Percentiles rank a stretch among this genome's conserved stretches.
Conservation (phyloP, 2,797 vertebrate genomes). For the Enteromius unitaeniatus region DNA sequence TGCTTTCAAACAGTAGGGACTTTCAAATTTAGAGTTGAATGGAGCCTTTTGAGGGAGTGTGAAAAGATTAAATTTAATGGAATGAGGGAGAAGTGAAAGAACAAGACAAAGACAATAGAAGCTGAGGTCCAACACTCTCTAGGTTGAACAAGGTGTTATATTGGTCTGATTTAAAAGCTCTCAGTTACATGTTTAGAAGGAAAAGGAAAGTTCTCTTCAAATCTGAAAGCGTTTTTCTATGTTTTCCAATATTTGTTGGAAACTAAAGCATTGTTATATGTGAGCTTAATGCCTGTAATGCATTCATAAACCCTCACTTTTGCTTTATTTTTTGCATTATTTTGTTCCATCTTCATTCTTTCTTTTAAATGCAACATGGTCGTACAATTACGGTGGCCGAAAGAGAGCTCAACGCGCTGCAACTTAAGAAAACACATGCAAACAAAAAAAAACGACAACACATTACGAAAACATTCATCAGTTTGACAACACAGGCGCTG, state of each 20-base stretch:
- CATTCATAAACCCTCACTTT: not conserved
- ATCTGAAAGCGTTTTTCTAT: not conserved
- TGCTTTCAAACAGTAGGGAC: constrained; percentile 63
- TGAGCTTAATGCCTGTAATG: not conserved
- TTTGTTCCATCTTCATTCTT: not conserved
- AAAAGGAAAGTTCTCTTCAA: not conserved
- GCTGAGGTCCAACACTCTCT: constrained; percentile 19
- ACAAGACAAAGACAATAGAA: constrained; percentile 36
- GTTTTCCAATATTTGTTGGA: not conserved
- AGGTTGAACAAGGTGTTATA: not conserved
- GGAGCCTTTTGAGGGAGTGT: constrained; percentile 61
- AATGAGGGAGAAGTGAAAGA: constrained; percentile 42
- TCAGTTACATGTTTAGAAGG: not conserved
- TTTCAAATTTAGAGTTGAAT: constrained; percentile 71
- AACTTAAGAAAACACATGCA: too few species aligned
- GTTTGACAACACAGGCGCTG: too few species aligned
- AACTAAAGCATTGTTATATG: not conserved
- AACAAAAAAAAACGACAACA: too few species aligned
- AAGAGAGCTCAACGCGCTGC: too few species aligned
- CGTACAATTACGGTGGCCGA: not conserved
- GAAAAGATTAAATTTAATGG: constrained; percentile 61
- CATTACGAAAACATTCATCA: too few species aligned
- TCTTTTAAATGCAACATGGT: not conserved
- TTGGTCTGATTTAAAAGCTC: constrained; percentile 17
- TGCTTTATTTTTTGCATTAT: not conserved